phyloP scores from a whole-genome alignment of 2,888 invertebrate genomes.

The Lepetodrilus schrolli region DNA sequence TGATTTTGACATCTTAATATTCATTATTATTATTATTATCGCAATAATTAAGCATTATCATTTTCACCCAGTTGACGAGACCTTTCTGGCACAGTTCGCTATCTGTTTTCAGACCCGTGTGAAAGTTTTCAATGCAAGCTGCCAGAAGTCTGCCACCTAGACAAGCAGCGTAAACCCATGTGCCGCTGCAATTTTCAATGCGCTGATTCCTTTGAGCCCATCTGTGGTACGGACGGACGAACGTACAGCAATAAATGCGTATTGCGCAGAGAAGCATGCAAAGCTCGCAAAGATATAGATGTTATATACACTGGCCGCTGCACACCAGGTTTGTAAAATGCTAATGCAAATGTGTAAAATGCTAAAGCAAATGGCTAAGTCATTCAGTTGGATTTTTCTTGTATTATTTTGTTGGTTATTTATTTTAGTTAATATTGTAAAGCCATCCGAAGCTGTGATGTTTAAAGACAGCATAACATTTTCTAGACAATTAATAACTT shows the following conservation, averaged over 20 bases:
- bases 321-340: constrained; percentile 79
- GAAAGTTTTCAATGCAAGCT: constrained; percentile 85
- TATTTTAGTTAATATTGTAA: no score
- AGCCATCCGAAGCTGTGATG: no score
- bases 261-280: constrained; percentile 91
- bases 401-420: no score
- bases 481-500: no score
- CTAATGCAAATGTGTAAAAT: not conserved
- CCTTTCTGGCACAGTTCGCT: no score
- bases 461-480: no score
- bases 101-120: constrained; percentile 86
- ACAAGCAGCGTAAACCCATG: constrained; percentile 84
- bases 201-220: constrained; percentile 79
- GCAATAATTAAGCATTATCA: no score
- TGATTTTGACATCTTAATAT: no score
- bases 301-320: constrained; percentile 89
- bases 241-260: constrained; percentile 96
- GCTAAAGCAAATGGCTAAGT: no score
- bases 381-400: no score
- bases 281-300: constrained; percentile 81
- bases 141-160: constrained; percentile 88
- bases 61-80: no score
- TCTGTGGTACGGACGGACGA: constrained; percentile 93
- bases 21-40: no score
- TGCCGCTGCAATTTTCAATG: constrained; percentile 86